phyloP scores from a whole-genome alignment of 1,140 invertebrate species.

The Leptinotarsa undecemlineata region DNA sequence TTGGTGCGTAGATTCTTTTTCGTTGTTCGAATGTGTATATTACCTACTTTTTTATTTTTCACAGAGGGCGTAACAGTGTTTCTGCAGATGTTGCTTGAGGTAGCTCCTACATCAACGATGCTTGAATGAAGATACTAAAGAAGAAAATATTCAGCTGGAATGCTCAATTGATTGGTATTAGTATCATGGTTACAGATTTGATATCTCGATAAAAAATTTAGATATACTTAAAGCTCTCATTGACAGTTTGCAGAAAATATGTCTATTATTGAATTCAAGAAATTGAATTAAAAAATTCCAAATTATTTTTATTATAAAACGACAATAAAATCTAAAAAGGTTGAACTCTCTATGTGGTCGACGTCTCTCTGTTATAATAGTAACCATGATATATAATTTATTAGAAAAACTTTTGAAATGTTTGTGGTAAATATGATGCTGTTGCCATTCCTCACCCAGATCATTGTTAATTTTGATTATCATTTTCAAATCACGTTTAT shows the following conservation, averaged over 20 bases:
- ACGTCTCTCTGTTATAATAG: constrained; percentile 24
- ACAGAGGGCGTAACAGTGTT: constrained; percentile 87
- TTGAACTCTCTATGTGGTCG: constrained; percentile 29
- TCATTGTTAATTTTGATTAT: constrained; percentile 31
- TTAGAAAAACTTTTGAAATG: constrained; percentile 34
- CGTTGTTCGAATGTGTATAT: no score
- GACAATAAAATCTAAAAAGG: constrained; percentile 30
- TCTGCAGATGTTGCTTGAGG: constrained; percentile 87
- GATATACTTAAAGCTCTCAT: no score
- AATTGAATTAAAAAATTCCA: constrained; percentile 20
- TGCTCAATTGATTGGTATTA: constrained; percentile 1
- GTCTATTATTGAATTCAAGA: not conserved
- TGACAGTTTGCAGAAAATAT: no score
- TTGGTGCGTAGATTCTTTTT: no score
- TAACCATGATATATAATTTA: constrained; percentile 39
- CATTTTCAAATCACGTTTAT: constrained; percentile 27
- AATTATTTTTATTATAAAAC: constrained; percentile 18
- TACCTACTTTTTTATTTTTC: constrained; percentile 53
- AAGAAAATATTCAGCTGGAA: not conserved
- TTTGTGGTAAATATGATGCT: constrained; percentile 32
- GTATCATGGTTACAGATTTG: constrained; percentile 33
- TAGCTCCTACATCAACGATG: constrained; percentile 83
- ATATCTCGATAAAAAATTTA: no score
- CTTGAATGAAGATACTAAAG: constrained; percentile 51
- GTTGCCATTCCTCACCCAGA: constrained; percentile 43